Evolutionary conservation across 2,113 vertebrate genomes (phyloP), one percentile per base, ranked within the genome.

Genomic region (Microtus oregoni): DNA sequence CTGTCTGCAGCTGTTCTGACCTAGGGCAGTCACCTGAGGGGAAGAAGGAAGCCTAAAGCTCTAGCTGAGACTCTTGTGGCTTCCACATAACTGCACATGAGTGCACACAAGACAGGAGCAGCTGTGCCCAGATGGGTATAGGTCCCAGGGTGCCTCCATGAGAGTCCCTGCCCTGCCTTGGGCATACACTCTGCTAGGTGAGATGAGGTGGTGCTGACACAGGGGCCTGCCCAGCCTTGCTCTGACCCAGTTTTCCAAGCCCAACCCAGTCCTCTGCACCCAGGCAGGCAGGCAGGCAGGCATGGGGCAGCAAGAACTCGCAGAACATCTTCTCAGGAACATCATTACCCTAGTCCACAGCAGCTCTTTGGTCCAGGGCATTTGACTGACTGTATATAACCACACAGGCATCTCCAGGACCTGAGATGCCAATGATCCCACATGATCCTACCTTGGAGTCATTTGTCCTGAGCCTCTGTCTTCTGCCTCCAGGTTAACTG

Each of bases 181-280:
- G 86, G 73, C 2, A 24, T 20, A 20, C 8, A 50, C 68, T 67
- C 0, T 0, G 72, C 86, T 15, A 67, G 89, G 79, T 15, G n/a
- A 7, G 52, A 73, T 30, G 13, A 38, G n/a, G 86, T 20, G 5
- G 55, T 11, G 19, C 20, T 13, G 12, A 50, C 0, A 24, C 19
- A 32, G 63, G 20, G 86, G 87, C 96, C 72, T 95, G 97, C 94
- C 96, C 76, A 17, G 97, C 96, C 97, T 95, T 94, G 97, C 92
- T 93, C 92, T 96, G 97, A 95, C 96, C 97, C 94, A 97, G 92
- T 97, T 97, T 95, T 72, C 91, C 15, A 12, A 72, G 92, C 94
- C 82, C 1, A 1, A 88, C 94, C 70, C 24, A 22, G 72, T 44
- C 50, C 88, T 61, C 28, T 0, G 7, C 24, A 65, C 95, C 63